Conservation (phyloP, 2,888 invertebrate species). For the Reticulitermes lucifugus region DNA sequence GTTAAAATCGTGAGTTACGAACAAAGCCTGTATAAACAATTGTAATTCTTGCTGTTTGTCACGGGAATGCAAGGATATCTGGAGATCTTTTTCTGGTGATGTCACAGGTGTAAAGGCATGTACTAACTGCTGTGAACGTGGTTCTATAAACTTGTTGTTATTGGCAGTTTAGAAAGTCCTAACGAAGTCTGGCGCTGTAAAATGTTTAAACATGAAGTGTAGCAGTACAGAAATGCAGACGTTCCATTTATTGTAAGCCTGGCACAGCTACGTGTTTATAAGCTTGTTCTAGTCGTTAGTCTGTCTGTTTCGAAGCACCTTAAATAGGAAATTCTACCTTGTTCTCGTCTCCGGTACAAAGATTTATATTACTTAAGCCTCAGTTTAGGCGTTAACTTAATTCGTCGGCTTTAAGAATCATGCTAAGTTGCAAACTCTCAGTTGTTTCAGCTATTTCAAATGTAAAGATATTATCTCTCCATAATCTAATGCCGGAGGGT, state of each 20-base stretch:
- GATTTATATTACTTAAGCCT: neutral
- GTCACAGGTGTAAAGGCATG: neutral
- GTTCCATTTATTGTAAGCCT: neutral
- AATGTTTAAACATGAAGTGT: neutral
- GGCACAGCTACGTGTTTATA: neutral
- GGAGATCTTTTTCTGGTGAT: neutral
- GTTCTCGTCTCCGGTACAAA: neutral
- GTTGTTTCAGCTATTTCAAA: too few species aligned
- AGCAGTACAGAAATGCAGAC: neutral
- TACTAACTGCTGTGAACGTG: neutral
- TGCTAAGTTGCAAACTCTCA: too few species aligned
- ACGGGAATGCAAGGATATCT: neutral
- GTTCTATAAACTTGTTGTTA: neutral
- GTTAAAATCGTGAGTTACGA: neutral
- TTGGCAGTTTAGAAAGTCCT: neutral
- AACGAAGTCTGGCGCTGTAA: neutral
- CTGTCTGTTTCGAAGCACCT: neutral
- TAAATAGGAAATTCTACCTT: neutral
- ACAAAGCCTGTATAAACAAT: neutral
- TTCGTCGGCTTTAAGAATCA: too few species aligned
- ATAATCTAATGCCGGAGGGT: too few species aligned
- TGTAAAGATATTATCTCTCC: too few species aligned
- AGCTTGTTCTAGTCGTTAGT: neutral
- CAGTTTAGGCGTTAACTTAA: too few species aligned
- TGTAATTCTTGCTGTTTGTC: neutral